A percentile compares a stretch with the other conserved stretches of the same genome.
phyloP scores from a whole-genome alignment of 2,888 invertebrate species.

The Falcaria lacertinaria region DNA sequence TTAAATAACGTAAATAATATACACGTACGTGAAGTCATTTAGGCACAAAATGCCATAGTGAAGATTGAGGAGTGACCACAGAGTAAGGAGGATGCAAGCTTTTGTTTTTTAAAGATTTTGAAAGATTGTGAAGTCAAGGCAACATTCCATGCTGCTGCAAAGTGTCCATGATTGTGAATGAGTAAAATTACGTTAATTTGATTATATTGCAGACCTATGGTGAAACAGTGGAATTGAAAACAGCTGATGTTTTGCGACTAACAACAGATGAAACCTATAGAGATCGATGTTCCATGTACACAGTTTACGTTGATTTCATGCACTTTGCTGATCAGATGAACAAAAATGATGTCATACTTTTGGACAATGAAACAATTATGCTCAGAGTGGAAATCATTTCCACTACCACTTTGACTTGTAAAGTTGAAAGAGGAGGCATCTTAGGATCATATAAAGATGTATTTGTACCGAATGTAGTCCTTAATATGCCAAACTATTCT shows the following conservation, averaged over 20 bases:
- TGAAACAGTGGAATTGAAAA: slow-evolving; percentile 52
- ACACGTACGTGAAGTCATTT: no score
- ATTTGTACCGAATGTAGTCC: slow-evolving; percentile 56
- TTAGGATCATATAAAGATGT: slow-evolving; percentile 65
- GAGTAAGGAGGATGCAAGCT: no score
- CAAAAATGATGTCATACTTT: slow-evolving; percentile 65
- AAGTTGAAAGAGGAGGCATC: slow-evolving; percentile 57
- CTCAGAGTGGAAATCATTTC: slow-evolving; percentile 82
- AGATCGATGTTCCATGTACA: slow-evolving; percentile 75
- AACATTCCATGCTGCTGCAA: no score
- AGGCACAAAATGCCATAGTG: no score
- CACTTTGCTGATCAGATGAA: slow-evolving; percentile 68
- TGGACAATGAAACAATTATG: slow-evolving; percentile 86
- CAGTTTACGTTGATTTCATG: slow-evolving; percentile 78
- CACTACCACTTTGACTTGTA: slow-evolving; percentile 59
- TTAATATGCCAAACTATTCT: slow-evolving; percentile 59
- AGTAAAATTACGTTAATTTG: no score
- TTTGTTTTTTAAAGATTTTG: no score
- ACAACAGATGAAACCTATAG: slow-evolving; percentile 78
- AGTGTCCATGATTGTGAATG: no score
- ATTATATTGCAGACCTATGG: slow-evolving; percentile 45
- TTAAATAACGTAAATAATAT: no score
- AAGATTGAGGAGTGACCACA: no score
- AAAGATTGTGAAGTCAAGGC: no score
- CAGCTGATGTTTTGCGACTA: slow-evolving; percentile 67